phyloP scores from a whole-genome alignment of 2,113 vertebrate species.

The Microcebus ravelobensis region DNA sequence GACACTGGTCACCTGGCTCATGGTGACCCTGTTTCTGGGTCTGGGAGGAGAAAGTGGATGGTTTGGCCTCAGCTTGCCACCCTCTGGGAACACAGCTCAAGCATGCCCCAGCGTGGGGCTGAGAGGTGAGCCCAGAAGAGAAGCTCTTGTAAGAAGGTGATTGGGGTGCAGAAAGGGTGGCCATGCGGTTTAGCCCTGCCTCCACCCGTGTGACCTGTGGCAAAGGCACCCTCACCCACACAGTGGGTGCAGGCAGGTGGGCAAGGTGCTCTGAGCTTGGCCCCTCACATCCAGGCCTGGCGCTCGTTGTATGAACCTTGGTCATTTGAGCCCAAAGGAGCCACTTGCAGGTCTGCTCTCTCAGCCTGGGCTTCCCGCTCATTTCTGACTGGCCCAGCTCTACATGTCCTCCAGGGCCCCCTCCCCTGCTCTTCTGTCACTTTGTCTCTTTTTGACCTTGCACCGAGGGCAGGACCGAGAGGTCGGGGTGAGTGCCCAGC shows the following conservation, averaged over 20 bases:
- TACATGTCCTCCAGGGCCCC: not conserved
- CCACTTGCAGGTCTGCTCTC: not conserved
- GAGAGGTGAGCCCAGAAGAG: not conserved
- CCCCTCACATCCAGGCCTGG: too few relatives aligned
- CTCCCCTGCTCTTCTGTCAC: too few relatives aligned
- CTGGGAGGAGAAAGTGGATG: not conserved
- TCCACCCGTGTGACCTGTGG: not conserved
- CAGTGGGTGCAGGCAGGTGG: not conserved
- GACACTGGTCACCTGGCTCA: not conserved
- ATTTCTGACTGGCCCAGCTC: not conserved
- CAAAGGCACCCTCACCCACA: not conserved
- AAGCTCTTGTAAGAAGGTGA: too few relatives aligned
- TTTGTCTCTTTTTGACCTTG: not conserved
- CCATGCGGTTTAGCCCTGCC: not conserved
- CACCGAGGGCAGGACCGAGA: not conserved
- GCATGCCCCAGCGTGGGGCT: not conserved
- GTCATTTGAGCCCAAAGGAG: not conserved
- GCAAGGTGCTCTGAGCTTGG: not conserved
- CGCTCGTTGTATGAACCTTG: not conserved
- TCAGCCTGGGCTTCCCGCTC: not conserved
- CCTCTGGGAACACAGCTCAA: not conserved
- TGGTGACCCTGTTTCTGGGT: not conserved
- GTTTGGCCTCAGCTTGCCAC: fast-evolving
- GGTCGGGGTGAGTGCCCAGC: not conserved
- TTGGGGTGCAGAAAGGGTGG: not conserved